Evolutionary conservation across 2,113 vertebrate genomes (phyloP).

Genomic region (Anas platyrhynchos): DNA sequence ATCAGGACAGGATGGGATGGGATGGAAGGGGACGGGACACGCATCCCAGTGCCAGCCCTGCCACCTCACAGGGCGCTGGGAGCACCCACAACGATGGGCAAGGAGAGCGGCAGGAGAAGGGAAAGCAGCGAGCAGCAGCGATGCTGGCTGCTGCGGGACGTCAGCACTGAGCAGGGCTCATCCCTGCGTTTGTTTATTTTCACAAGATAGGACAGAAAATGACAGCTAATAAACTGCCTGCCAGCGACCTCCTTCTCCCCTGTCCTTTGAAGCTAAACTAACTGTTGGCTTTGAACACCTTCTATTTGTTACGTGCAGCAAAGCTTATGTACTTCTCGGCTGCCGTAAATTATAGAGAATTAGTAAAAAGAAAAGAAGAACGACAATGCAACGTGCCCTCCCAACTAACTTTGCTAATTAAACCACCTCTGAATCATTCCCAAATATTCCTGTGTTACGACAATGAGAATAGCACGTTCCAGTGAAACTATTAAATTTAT

Average conservation of each 20-base stretch:
- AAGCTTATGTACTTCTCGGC: background rate
- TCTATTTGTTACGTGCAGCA: background rate
- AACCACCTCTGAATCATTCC: slow-evolving; percentile 36
- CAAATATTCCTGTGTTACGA: background rate
- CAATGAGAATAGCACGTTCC: background rate
- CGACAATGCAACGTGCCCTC: slow-evolving; percentile 9
- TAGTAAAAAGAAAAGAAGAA: background rate
- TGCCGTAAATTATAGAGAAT: slow-evolving; percentile 11
- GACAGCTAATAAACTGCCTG: background rate
- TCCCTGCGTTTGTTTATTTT: background rate
- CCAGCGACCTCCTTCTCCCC: background rate
- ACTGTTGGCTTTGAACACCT: background rate
- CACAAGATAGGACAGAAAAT: background rate
- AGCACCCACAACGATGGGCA: background rate
- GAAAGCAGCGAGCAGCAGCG: background rate
- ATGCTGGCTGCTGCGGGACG: background rate
- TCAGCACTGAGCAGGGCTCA: background rate
- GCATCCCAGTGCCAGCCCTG: background rate
- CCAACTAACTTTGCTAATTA: slow-evolving; percentile 62
- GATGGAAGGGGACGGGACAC: background rate
- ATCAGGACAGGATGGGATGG: background rate
- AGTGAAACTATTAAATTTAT: background rate
- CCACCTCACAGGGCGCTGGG: background rate
- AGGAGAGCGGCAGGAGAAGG: background rate
- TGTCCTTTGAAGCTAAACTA: background rate